phyloP scores from a whole-genome alignment of 2,888 invertebrate species.

The Drosophila diplacantha region DNA sequence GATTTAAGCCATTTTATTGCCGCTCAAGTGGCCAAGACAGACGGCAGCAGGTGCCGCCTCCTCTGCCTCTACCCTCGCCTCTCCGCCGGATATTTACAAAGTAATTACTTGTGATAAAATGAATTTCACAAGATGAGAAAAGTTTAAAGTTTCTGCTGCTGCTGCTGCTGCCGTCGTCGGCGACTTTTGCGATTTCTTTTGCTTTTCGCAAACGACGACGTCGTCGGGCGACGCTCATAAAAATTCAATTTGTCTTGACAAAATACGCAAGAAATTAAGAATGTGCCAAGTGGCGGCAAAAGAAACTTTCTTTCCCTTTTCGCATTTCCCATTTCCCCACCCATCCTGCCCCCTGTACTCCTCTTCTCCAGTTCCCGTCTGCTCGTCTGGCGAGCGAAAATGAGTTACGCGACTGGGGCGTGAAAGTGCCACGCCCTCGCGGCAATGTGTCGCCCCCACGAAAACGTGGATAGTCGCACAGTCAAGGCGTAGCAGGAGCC shows the following conservation, averaged over 20 bases:
- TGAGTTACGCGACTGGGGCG: constrained; percentile 67
- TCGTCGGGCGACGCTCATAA: constrained; percentile 60
- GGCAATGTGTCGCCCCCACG: constrained; percentile 18
- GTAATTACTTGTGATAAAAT: constrained; percentile 75
- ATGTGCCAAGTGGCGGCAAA: constrained; percentile 72
- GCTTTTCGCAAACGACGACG: constrained; percentile 30
- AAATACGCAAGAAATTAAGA: constrained; percentile 73
- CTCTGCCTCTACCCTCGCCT: constrained; percentile 42
- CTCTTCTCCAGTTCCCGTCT: constrained; percentile 9
- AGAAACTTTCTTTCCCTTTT: constrained; percentile 69
- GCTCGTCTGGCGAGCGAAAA: constrained; percentile 59
- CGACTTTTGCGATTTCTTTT: constrained; percentile 62
- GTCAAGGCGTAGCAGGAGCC: constrained; percentile 33
- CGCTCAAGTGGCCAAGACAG: constrained; percentile 48
- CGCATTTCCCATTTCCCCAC: constrained; percentile 40
- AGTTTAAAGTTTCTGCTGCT: constrained; percentile 67
- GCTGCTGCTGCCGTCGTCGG: constrained; percentile 24
- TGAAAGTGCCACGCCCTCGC: constrained; percentile 61
- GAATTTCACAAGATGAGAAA: constrained; percentile 74
- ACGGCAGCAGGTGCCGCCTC: constrained; percentile 42
- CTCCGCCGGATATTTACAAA: constrained; percentile 69
- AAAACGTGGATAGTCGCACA: not conserved
- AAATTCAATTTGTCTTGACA: constrained; percentile 73
- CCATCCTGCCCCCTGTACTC: constrained; percentile 25
- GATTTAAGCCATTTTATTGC: constrained; percentile 54